Evolutionary conservation across 1,140 invertebrate species (phyloP), one percentile per base, ranked within the genome.

Genomic region (Aphidius gifuensis): DNA sequence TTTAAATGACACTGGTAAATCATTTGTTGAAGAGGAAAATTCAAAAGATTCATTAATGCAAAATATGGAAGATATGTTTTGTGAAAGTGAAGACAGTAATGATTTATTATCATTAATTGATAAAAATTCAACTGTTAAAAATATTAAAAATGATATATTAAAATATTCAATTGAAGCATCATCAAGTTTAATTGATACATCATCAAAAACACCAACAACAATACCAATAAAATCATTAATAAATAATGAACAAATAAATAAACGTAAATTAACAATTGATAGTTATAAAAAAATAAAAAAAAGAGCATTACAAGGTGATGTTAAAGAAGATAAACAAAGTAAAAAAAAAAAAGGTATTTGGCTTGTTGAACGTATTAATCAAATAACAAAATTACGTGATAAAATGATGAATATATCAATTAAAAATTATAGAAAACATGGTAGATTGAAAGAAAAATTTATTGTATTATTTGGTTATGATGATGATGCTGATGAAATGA

Each of bases 31-130:
- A 11, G 64, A 69, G 2, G 66, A 76, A 9, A 66, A 70, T 54
- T 72, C 74, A 0, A 70, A 71, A 53, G 74, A 76, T 61, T 75
- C 74, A 0, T 38, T 76, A 38, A 57, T 76, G 32, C 73, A 73
- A 64, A 69, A 75, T 32, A 69, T 76, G 67, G 72, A 76, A 16
- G 72, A 74, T 47, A 76, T 76, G 74, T 76, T 76, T 61, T 73
- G 74, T 43, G 74, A 76, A n/a, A 76, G 74, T 40, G 73, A 76
- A 6, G 74, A 76, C 32, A 76, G 72, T 46, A 74, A 65, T 47
- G 74, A 76, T 69, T 49, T 76, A 0, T 74, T 67, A 49, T 68
- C 68, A 6, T 58, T 76, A 16, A 76, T 76, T 16, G 73, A 76
- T 42, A 74, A 71, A 59, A 70, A 76, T 64, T 75, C 74, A 3